phyloP scores from a whole-genome alignment of 2,888 invertebrate genomes.

The Acleris emargana region DNA sequence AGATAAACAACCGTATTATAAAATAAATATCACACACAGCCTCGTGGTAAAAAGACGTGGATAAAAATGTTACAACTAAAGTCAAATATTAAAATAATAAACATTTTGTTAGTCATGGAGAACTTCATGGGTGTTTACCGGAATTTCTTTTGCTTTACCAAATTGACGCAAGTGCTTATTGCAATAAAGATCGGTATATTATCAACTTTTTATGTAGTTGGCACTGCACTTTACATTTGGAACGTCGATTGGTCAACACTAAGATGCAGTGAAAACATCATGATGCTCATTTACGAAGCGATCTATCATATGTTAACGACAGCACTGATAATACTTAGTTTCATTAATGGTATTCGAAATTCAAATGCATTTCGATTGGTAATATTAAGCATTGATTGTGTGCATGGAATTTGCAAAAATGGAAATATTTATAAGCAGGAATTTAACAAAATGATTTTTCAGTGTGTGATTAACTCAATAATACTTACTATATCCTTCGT shows the following conservation, averaged over 20 bases:
- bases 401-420: neutral
- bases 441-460: neutral
- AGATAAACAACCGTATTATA: neutral
- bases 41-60: neutral
- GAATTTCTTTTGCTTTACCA: neutral
- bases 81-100: slow-evolving; percentile 4
- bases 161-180: neutral
- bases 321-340: neutral
- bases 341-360: neutral
- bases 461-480: neutral
- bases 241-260: neutral
- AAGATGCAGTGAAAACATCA: neutral
- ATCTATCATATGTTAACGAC: neutral
- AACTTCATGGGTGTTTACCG: slow-evolving; percentile 1
- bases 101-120: neutral
- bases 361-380: neutral
- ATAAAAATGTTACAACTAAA: neutral
- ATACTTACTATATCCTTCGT: neutral
- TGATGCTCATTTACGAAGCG: neutral
- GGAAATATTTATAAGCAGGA: neutral
- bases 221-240: neutral
- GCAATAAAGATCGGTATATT: neutral
- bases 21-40: too few species aligned
- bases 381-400: neutral
- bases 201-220: neutral